A percentile compares a stretch with the other conserved stretches of the same genome.
Evolutionary conservation across 1,140 invertebrate genomes (phyloP).

Genomic region (Drosophila truncata): DNA sequence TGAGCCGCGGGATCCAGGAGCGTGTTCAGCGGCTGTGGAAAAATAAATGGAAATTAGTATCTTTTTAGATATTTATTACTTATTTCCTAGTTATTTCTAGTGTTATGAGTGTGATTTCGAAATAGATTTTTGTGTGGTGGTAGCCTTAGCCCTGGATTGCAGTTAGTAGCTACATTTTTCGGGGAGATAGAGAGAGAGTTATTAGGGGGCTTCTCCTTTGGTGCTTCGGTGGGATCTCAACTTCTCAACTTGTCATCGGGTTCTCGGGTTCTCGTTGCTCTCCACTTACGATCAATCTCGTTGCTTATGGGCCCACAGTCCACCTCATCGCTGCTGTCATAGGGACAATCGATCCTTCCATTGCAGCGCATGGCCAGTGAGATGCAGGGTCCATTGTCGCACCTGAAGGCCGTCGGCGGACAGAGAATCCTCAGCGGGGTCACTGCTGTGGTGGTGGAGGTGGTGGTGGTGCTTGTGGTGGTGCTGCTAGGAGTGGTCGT

Average conservation of each 20-base stretch:
- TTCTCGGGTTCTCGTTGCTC: background rate
- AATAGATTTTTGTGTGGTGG: background rate
- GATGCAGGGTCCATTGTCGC: slow-evolving; percentile 90
- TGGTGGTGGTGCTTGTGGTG: slow-evolving; percentile 18
- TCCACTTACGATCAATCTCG: slow-evolving; percentile 82
- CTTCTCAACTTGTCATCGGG: background rate
- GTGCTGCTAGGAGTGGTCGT: slow-evolving; percentile 1
- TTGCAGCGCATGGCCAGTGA: slow-evolving; percentile 87
- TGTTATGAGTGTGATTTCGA: slow-evolving; percentile 2
- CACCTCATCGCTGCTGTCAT: slow-evolving; percentile 89
- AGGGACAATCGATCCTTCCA: slow-evolving; percentile 88
- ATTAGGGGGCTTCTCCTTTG: slow-evolving; percentile 8
- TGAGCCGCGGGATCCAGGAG: slow-evolving; percentile 20
- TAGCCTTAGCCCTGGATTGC: slow-evolving; percentile 23
- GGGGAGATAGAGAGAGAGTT: background rate
- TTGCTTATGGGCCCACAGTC: slow-evolving; percentile 86
- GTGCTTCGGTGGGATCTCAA: slow-evolving; percentile 4
- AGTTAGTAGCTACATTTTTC: slow-evolving; percentile 38
- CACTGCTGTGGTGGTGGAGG: background rate
- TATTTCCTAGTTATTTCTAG: too few relatives aligned
- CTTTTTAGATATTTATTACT: too few relatives aligned
- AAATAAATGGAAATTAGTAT: background rate
- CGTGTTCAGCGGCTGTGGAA: slow-evolving; percentile 20
- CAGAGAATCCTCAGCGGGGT: slow-evolving; percentile 60
- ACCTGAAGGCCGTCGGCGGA: slow-evolving; percentile 86